Base-by-base conservation (phyloP, 2,797 vertebrate species). In the Paguma larvata region DNA sequence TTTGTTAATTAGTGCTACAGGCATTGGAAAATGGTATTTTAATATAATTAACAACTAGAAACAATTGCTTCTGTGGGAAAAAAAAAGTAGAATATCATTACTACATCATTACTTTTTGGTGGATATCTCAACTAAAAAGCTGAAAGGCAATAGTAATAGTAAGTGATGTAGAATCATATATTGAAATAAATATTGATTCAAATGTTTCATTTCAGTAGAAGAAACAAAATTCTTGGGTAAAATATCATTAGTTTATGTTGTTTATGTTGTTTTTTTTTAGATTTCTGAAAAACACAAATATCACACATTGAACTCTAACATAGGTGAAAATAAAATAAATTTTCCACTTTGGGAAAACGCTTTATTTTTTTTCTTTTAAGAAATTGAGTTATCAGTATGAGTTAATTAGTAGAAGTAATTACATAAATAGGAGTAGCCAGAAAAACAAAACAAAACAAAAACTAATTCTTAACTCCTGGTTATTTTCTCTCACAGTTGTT, bases 21-120 rank as follows among this genome's bases (percentile, higher is more conserved):
- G n/a, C 48, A 90, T 85, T 96, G 12, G 90, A 94, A 96, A 89
- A 84, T 83, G 46, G 89, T 41, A 97, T 96, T 94, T 96, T 85
- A 32, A 89, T 89, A 51, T 77, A 84, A 91, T 83, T 90, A 87
- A 46, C 80, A 93, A 68, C 3, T 91, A 56, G 38, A 95, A 95
- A 82, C 10, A 96, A 84, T 89, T 97, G 34, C 6, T 82, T 96
- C 59, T 91, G 13, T 78, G 38, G 1, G 38, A 38, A 38, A 4
- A 38, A 89, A 86, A 63, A 48, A 44, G 4, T 4, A 88, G 51
- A 63, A 87, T 91, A 73, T 63, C 3, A 59, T 75, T 80, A 68
- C 4, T 87, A 53, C 27, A 62, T 72, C 70, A 73, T 41, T 46
- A 73, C 4, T 44, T 84, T 89, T 75, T 62, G 41, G 32, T 67